phyloP scores from a whole-genome alignment of 2,113 vertebrate genomes.

The Piliocolobus tephrosceles region DNA sequence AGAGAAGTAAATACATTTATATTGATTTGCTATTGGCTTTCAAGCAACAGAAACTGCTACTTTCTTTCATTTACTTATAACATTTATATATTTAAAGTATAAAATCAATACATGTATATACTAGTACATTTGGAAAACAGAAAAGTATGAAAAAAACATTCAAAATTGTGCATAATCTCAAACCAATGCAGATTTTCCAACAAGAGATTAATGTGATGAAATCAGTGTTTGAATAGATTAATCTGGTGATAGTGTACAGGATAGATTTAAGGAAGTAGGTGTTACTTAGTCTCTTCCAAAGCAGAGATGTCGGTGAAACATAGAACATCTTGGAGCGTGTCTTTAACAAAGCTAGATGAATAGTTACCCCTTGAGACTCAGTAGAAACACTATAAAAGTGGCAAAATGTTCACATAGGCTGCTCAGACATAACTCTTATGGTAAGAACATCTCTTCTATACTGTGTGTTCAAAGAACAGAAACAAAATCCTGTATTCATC shows the following conservation, averaged over 20 bases:
- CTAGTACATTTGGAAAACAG: background rate
- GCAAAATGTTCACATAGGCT: background rate
- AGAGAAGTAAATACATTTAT: background rate
- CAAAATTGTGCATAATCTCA: background rate
- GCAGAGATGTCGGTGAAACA: background rate
- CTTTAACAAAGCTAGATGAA: background rate
- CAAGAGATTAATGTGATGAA: background rate
- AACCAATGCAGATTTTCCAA: background rate
- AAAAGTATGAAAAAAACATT: background rate
- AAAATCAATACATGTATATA: background rate
- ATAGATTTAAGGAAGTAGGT: background rate
- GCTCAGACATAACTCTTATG: background rate
- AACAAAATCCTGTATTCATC: background rate
- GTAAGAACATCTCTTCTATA: background rate
- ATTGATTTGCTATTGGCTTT: slow-evolving; percentile 12
- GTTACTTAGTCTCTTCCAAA: background rate
- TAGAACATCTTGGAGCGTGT: background rate
- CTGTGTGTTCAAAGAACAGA: background rate
- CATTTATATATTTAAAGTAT: background rate
- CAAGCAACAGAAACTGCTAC: background rate
- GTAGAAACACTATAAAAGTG: background rate
- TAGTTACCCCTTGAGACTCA: background rate
- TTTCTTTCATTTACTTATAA: background rate
- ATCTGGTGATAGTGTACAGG: background rate
- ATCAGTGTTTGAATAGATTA: background rate